Evolutionary conservation across 2,113 vertebrate genomes (phyloP), one percentile per base, ranked within the genome.

Genomic region (Uria lomvia): DNA sequence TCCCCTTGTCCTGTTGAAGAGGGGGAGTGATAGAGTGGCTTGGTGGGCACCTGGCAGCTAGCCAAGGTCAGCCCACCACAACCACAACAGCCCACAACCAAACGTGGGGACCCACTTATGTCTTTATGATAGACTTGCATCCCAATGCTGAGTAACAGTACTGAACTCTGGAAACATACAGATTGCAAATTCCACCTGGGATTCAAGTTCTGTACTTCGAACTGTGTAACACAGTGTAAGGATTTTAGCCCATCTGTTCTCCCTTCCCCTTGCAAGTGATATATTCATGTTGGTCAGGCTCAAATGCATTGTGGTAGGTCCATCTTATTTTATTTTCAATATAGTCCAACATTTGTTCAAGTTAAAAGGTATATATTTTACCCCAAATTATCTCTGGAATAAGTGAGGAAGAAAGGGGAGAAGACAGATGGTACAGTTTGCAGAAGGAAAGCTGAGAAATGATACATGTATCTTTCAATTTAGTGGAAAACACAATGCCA

Each of bases 381-480:
- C 20, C 12, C 8, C 11, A 59, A 73, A 82, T 89, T 68, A 36
- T 47, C 47, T 63, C 38, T 67, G 52, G 86, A 90, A 49, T 59
- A 18, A 58, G 5, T 70, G 67, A 63, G 15, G 24, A 73, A 62
- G n/a, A 76, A 82, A 72, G 11, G 17, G 18, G n/a, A 72, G 58
- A 84, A 96, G 78, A 94, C 79, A 98, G 92, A 97, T 95, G 76
- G 95, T 56, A 95, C 21, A 59, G 4, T 85, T 87, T 94, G 74
- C 78, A 94, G 89, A 94, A 97, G 23, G 40, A 96, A 97, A 97
- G 43, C 77, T 96, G 96, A 96, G 81, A 97, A 97, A 94, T 81
- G 0, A 79, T 76, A 85, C 60, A 74, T 96, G 65, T 83, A 94
- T 96, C 52, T 94, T 96, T 97, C 75, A 93, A 49, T 81, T 95